A percentile compares a stretch with the other conserved stretches of the same genome.
These are phyloP conservation scores for Mactra quadrangularis DNA, from an alignment of 1,140 invertebrate genomes.

Conservation along the genomic window DNA sequence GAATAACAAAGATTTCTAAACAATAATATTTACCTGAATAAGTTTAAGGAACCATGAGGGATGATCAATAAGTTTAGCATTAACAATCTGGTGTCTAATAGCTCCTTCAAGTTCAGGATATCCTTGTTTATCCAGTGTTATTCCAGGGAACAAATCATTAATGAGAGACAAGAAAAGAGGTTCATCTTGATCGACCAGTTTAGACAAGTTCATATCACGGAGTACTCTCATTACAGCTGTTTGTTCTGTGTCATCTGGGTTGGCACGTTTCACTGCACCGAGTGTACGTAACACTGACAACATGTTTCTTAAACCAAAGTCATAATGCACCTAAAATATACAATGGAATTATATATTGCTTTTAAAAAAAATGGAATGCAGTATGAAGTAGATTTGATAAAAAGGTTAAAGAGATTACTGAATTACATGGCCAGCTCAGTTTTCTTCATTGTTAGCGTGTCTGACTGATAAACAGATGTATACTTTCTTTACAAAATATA, in stretches of 20 bases:
- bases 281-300: slow-evolving; percentile 95
- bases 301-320: slow-evolving; percentile 98
- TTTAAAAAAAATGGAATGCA: no score
- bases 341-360: no score
- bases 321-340: slow-evolving; percentile 94
- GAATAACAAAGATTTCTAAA: background rate
- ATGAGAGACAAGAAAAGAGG: slow-evolving; percentile 98
- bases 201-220: slow-evolving; percentile 98
- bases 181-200: slow-evolving; percentile 97
- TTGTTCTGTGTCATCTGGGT: slow-evolving; percentile 95
- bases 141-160: slow-evolving; percentile 97
- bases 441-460: no score
- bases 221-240: slow-evolving; percentile 98
- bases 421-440: no score
- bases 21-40: slow-evolving; percentile 92
- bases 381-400: no score
- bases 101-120: slow-evolving; percentile 89
- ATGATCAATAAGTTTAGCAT: slow-evolving; percentile 91
- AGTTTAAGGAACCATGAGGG: slow-evolving; percentile 97
- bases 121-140: slow-evolving; percentile 94
- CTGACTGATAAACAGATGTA: no score
- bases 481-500: no score
- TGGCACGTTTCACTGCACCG: slow-evolving; percentile 95
- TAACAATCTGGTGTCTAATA: slow-evolving; percentile 78
- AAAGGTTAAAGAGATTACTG: no score